Percentiles rank a stretch among this genome's conserved stretches.
phyloP scores from a whole-genome alignment of 1,140 invertebrate genomes.

The Bombus confusus region DNA sequence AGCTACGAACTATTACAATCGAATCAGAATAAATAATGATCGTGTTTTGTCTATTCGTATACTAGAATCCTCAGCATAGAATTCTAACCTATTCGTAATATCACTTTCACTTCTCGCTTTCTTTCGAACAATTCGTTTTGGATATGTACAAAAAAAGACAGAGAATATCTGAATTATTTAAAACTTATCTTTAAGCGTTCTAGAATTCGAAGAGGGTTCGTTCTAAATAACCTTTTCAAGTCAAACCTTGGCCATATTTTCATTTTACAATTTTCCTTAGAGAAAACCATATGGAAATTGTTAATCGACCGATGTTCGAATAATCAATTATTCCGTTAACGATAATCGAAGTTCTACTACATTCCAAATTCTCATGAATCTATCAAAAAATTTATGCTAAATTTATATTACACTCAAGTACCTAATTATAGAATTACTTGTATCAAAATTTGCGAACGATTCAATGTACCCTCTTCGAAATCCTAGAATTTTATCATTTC shows the following conservation, averaged over 20 bases:
- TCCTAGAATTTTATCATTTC: background rate
- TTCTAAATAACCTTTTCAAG: no score
- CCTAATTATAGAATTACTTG: background rate
- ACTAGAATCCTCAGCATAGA: constrained; percentile 40
- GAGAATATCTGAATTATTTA: background rate
- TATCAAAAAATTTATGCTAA: background rate
- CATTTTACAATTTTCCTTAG: no score
- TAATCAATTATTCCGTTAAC: no score
- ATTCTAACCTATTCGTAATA: constrained; percentile 52
- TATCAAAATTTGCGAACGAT: background rate
- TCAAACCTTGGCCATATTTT: no score
- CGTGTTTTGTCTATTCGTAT: background rate
- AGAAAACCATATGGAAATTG: no score
- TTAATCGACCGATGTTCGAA: no score
- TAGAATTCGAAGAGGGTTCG: background rate
- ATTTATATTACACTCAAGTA: background rate
- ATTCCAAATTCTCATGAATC: background rate
- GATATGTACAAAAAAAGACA: constrained; percentile 35
- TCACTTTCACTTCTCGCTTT: constrained; percentile 1
- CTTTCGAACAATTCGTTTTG: constrained; percentile 9
- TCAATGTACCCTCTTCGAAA: background rate
- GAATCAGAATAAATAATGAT: constrained; percentile 57
- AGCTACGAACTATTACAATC: background rate
- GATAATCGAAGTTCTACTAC: background rate
- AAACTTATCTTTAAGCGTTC: background rate